Percentiles rank a stretch among this genome's conserved stretches.
phyloP scores from a whole-genome alignment of 2,888 invertebrate species.

The Machimus atricapillus region DNA sequence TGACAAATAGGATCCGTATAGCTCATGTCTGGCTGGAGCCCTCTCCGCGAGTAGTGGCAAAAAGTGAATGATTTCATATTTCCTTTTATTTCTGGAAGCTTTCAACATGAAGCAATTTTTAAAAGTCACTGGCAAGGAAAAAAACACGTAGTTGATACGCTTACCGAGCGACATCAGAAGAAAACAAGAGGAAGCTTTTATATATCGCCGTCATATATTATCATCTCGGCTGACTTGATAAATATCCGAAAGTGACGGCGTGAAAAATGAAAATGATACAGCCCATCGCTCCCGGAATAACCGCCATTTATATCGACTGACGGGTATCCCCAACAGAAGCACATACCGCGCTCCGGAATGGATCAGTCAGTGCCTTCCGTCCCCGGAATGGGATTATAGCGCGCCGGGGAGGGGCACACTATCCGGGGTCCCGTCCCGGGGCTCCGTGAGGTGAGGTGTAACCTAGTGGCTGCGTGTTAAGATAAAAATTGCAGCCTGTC shows the following conservation, averaged over 20 bases:
- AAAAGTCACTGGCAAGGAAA: constrained; percentile 1
- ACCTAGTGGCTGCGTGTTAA: constrained; percentile 38
- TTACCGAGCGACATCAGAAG: background rate
- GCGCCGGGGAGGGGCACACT: background rate
- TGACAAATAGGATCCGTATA: background rate
- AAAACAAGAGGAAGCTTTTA: constrained; percentile 34
- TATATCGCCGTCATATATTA: constrained; percentile 45
- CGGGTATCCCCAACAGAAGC: constrained; percentile 22
- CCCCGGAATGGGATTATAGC: background rate
- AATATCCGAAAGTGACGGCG: constrained; percentile 47
- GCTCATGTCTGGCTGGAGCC: background rate
- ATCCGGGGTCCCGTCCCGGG: background rate
- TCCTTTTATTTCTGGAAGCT: background rate
- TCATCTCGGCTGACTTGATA: constrained; percentile 46
- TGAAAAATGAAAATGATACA: constrained; percentile 47
- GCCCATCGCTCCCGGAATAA: constrained; percentile 44
- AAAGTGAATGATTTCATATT: background rate
- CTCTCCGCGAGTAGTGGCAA: background rate
- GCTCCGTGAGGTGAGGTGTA: background rate
- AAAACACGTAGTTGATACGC: background rate
- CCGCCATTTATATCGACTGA: constrained; percentile 45
- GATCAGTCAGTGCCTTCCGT: background rate
- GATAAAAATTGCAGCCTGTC: constrained; percentile 40
- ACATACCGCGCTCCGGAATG: background rate
- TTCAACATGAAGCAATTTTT: constrained; percentile 13